These are phyloP conservation scores for Watsonalla cultraria DNA, from an alignment of 2,888 invertebrate species.

Conservation along the genomic window DNA sequence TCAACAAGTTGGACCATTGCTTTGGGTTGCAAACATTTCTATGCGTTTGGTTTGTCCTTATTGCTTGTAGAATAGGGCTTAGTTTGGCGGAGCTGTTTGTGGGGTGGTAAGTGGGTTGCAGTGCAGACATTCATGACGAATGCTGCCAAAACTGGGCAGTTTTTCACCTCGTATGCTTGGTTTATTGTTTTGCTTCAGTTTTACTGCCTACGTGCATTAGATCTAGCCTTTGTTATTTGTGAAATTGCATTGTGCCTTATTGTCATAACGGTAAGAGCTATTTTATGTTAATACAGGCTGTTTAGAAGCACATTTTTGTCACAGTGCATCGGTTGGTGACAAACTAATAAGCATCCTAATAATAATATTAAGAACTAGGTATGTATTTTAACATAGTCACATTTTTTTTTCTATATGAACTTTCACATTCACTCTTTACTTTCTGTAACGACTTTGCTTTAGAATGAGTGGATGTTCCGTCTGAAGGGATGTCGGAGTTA, in stretches of 20 bases:
- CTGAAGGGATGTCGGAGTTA: no score
- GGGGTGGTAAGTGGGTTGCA: conserved; percentile 39
- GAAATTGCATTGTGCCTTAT: conserved; percentile 13
- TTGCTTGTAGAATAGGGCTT: conserved; percentile 35
- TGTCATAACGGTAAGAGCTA: no score
- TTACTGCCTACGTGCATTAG: conserved; percentile 11
- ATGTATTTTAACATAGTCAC: no score
- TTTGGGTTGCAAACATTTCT: conserved; percentile 40
- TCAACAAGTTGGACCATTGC: conserved; percentile 71
- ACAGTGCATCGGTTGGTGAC: no score
- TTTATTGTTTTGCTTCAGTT: conserved; percentile 64
- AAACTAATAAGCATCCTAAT: no score
- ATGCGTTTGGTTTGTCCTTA: conserved; percentile 30
- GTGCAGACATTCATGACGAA: conserved; percentile 70
- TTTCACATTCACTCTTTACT: no score
- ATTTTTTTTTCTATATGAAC: no score
- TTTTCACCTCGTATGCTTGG: conserved; percentile 63
- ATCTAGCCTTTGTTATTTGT: conserved; percentile 19
- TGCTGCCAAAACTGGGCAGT: conserved; percentile 73
- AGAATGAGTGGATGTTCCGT: no score
- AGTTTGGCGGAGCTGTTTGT: conserved; percentile 24
- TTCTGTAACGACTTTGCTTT: no score
- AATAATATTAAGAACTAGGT: no score
- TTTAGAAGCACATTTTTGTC: no score
- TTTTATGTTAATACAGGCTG: no score